These are phyloP conservation scores for Heliconius himera DNA, from an alignment of 1,140 invertebrate genomes.

Conservation along the genomic window DNA sequence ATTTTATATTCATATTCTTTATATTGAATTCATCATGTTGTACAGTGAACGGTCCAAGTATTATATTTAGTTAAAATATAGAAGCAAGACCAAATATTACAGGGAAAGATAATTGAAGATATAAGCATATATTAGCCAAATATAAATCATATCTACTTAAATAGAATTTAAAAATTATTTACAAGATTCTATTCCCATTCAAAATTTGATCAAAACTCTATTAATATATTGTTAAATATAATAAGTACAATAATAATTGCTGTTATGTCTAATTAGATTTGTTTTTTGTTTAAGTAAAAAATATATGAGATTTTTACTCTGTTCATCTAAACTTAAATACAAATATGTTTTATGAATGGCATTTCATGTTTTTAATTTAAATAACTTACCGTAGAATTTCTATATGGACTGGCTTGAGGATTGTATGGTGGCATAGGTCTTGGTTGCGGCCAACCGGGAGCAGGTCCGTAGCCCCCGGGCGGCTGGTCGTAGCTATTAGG, in stretches of 20 bases:
- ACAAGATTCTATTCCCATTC: not conserved
- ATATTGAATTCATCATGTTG: no score
- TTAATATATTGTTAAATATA: not conserved
- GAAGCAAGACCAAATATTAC: no score
- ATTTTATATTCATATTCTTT: no score
- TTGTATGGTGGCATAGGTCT: slow-evolving; percentile 79
- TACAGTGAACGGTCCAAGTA: no score
- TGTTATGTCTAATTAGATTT: not conserved
- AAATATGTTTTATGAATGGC: not conserved
- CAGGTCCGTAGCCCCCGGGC: slow-evolving; percentile 68
- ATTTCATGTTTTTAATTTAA: not conserved
- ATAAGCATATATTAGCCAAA: no score
- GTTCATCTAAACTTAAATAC: not conserved
- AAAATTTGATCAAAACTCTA: not conserved
- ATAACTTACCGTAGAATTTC: slow-evolving; percentile 78
- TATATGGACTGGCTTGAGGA: slow-evolving; percentile 78
- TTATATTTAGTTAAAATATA: no score
- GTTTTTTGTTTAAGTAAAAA: not conserved
- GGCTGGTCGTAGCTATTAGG: slow-evolving; percentile 78
- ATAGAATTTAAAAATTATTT: not conserved
- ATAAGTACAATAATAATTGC: not conserved
- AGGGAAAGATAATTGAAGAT: no score
- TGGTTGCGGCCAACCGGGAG: slow-evolving; percentile 71
- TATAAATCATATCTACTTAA: no score
- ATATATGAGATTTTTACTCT: not conserved